Evolutionary conservation across 2,113 vertebrate genomes (phyloP).

Genomic region (Indicator indicator): DNA sequence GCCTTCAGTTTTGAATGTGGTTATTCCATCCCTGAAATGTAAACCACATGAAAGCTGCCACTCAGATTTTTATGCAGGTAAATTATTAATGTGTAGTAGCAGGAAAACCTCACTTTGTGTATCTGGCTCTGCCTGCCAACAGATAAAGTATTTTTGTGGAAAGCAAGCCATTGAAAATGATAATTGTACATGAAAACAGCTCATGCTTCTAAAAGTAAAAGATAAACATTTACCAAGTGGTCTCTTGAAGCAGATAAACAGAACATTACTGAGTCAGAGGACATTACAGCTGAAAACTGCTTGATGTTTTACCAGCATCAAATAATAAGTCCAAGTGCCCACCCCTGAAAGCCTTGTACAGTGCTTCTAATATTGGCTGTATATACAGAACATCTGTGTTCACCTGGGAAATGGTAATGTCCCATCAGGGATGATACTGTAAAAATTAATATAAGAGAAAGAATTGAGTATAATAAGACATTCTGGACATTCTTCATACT

Average conservation of each 20-base stretch:
- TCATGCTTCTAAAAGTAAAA: slow-evolving; percentile 23
- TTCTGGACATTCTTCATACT: neutral
- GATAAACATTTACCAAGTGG: slow-evolving; percentile 41
- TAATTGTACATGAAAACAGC: neutral
- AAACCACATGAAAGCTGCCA: neutral
- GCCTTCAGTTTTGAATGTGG: neutral
- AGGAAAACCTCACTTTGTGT: neutral
- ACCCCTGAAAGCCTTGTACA: neutral
- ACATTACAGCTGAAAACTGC: neutral
- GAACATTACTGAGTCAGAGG: neutral
- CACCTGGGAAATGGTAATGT: neutral
- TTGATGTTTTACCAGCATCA: neutral
- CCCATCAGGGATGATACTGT: neutral
- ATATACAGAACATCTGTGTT: neutral
- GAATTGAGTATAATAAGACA: neutral
- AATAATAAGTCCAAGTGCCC: neutral
- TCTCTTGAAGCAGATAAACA: slow-evolving; percentile 23
- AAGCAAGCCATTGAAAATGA: neutral
- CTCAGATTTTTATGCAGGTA: neutral
- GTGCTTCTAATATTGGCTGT: neutral
- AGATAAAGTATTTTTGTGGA: neutral
- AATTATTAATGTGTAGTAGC: neutral
- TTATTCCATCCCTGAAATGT: neutral
- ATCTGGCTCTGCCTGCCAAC: neutral
- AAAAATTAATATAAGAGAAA: neutral